A percentile compares a stretch with the other conserved stretches of the same genome.
Evolutionary conservation across 2,113 vertebrate species (phyloP).

Genomic region (Motacilla alba): DNA sequence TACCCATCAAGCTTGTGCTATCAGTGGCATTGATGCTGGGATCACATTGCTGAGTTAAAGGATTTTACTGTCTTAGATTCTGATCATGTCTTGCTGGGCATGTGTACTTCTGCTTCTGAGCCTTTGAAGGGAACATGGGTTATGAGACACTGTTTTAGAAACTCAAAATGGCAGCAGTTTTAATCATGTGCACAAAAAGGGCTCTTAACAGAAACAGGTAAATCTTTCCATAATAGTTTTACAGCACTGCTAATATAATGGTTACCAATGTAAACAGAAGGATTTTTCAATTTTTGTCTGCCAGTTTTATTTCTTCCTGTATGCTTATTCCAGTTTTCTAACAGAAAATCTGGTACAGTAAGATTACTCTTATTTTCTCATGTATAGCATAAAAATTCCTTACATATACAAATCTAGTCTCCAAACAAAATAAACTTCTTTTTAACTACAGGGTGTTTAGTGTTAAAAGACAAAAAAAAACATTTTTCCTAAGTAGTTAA

Average conservation of each 20-base stretch:
- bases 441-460: not conserved
- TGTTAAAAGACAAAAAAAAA: not conserved
- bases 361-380: not conserved
- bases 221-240: not conserved
- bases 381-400: not conserved
- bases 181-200: not conserved
- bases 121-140: not conserved
- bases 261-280: not conserved
- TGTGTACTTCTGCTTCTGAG: not conserved
- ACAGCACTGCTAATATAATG: not conserved
- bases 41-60: not conserved
- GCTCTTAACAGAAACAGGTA: not conserved
- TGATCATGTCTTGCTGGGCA: not conserved
- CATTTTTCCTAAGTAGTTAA: not conserved
- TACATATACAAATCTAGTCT: not conserved
- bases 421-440: not conserved
- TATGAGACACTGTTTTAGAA: not conserved
- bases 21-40: not conserved
- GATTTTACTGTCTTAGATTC: not conserved
- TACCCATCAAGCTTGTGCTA: not conserved
- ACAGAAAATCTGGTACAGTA: not conserved
- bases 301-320: not conserved
- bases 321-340: not conserved
- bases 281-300: not conserved
- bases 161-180: not conserved